Conservation (phyloP, 2,113 vertebrate genomes). For the Triplophysa rosa region DNA sequence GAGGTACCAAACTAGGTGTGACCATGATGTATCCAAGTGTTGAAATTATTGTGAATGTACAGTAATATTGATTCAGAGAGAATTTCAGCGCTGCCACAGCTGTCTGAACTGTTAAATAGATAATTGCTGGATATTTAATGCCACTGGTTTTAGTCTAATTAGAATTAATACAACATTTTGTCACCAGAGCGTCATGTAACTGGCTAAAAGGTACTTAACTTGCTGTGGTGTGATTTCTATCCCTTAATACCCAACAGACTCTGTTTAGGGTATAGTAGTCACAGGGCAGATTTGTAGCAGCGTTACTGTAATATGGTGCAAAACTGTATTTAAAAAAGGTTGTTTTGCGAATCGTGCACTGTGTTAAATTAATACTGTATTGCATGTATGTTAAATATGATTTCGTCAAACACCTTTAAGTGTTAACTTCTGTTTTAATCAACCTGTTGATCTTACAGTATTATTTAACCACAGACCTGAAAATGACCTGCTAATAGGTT, state of each 20-base stretch:
- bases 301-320: not conserved
- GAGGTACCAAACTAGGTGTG: conserved; percentile 3
- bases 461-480: too few relatives aligned
- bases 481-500: too few relatives aligned
- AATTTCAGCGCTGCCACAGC: conserved; percentile 16
- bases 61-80: conserved; percentile 20
- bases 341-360: not conserved
- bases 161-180: conserved; percentile 18
- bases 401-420: not conserved
- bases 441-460: too few relatives aligned
- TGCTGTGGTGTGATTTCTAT: not conserved
- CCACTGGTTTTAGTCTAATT: conserved; percentile 51
- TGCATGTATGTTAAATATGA: not conserved
- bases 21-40: not conserved
- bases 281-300: not conserved
- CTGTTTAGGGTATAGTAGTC: not conserved
- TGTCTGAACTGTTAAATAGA: conserved; percentile 50
- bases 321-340: not conserved
- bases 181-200: conserved; percentile 16
- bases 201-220: not conserved
- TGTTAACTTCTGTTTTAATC: too few relatives aligned
- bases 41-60: conserved; percentile 2
- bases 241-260: not conserved
- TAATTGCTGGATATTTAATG: conserved; percentile 53
- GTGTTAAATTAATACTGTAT: not conserved